Evolutionary conservation across 92 coral and sea anemone genomes (phyloP), one percentile per base, ranked within the genome.

Genomic region (Palythoa caribaeorum): DNA sequence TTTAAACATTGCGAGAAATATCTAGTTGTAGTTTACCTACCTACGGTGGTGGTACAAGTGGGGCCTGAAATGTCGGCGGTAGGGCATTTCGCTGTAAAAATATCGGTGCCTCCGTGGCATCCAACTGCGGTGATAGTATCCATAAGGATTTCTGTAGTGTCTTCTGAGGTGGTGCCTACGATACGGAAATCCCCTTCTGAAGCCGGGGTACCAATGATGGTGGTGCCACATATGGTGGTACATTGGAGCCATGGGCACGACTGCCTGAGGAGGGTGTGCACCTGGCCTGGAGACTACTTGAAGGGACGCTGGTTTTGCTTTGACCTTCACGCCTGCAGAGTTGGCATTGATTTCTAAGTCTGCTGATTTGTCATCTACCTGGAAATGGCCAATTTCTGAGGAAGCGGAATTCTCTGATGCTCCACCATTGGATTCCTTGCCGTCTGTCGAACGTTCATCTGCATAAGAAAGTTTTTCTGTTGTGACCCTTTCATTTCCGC

Each of bases 251-350:
- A 90, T 57, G 68, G 95, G 95, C 16, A 90, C 91, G 1, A 90
- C 76, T 48, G 94, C 89, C 21, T 94, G 84, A 14, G 94, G 86
- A 16, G 98, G 89, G 60, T 95, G 98, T 21, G 98, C 89, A 76
- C 96, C 98, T 17, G 99, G 99, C 71, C 98, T 98, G 21, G 99
- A 97, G 60, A 97, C 99, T 50, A 97, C 99, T 92, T 97, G 99
- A 19, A 97, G 93, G 13, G 99, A 97, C 35, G 99, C 99, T 38
- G 99, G 99, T 86, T 97, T 97, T 38, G 99, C 99, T 85, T 97
- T 97, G 21, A 97, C 99, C 84, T 93, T 92, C 9, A 97, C 99
- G 50, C 99, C 99, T 16, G 97, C 96, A 8, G 99, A 97, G 83
- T 97, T 96, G 14, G 99, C 99, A 83, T 97, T 96, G 84, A 97